Conservation (phyloP, 2,888 invertebrate species). For the Dastarcus helophoroides region DNA sequence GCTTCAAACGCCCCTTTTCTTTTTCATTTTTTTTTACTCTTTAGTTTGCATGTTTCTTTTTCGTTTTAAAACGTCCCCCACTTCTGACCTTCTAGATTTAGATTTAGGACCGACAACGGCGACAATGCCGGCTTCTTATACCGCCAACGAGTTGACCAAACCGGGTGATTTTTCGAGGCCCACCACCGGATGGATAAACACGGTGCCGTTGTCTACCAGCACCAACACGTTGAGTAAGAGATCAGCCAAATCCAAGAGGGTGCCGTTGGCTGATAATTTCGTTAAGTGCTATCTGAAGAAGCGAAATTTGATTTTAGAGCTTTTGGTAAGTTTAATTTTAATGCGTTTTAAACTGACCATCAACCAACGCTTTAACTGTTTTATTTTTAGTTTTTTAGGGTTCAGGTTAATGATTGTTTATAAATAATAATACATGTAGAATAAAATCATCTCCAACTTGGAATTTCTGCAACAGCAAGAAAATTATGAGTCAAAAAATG, state of each 20-base stretch:
- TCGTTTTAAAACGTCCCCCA: too few relatives aligned
- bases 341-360: too few relatives aligned
- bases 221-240: slow-evolving; percentile 59
- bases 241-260: slow-evolving; percentile 61
- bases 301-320: slow-evolving; percentile 82
- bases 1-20: slow-evolving; percentile 1
- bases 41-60: slow-evolving; percentile 9
- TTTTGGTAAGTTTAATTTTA: slow-evolving; percentile 59
- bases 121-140: slow-evolving; percentile 19
- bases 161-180: slow-evolving; percentile 41
- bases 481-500: too few relatives aligned
- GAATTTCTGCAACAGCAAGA: too few relatives aligned
- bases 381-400: slow-evolving; percentile 1
- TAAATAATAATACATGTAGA: background rate
- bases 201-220: slow-evolving; percentile 66
- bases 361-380: background rate
- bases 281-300: slow-evolving; percentile 93
- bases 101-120: slow-evolving; percentile 34
- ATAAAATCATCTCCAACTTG: too few relatives aligned
- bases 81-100: slow-evolving; percentile 21
- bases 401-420: background rate
- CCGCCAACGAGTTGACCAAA: slow-evolving; percentile 31
- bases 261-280: slow-evolving; percentile 61
- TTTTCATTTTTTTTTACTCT: slow-evolving; percentile 4
- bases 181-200: slow-evolving; percentile 85